phyloP scores from a whole-genome alignment of 2,888 invertebrate genomes.

The Latheticus oryzae region DNA sequence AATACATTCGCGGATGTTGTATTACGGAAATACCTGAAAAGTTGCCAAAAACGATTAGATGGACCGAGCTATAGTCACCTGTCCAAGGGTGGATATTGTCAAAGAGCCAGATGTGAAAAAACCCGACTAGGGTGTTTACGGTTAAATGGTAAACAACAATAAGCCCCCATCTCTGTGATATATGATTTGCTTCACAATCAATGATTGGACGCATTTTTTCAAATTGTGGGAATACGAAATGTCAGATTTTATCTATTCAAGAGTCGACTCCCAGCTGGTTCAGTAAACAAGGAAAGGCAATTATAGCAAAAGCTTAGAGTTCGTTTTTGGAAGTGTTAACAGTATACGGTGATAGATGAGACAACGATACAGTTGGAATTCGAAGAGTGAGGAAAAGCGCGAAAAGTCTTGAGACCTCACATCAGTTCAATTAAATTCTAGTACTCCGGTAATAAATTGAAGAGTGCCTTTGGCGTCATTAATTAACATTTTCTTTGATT shows the following conservation, averaged over 20 bases:
- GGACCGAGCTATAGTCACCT: conserved; percentile 21
- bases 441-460: not conserved
- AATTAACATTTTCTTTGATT: conserved; percentile 27
- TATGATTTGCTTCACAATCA: conserved; percentile 7
- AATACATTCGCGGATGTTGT: conserved; percentile 47
- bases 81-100: conserved; percentile 21
- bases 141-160: conserved; percentile 35
- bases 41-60: conserved; percentile 7
- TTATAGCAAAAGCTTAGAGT: too few species aligned
- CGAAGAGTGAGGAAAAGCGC: too few species aligned
- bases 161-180: conserved; percentile 20
- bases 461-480: conserved; percentile 6
- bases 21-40: conserved; percentile 13
- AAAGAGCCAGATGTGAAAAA: conserved; percentile 20
- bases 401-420: too few species aligned
- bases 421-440: not conserved
- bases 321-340: too few species aligned
- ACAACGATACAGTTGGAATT: too few species aligned
- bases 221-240: too few species aligned
- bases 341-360: too few species aligned
- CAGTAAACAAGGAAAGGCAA: too few species aligned
- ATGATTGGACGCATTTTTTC: conserved; percentile 15
- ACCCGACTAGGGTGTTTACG: conserved; percentile 33
- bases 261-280: too few species aligned
- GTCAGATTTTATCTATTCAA: too few species aligned